These are phyloP conservation scores for Taenaris catops DNA, from an alignment of 2,888 invertebrate species.

Conservation along the genomic window DNA sequence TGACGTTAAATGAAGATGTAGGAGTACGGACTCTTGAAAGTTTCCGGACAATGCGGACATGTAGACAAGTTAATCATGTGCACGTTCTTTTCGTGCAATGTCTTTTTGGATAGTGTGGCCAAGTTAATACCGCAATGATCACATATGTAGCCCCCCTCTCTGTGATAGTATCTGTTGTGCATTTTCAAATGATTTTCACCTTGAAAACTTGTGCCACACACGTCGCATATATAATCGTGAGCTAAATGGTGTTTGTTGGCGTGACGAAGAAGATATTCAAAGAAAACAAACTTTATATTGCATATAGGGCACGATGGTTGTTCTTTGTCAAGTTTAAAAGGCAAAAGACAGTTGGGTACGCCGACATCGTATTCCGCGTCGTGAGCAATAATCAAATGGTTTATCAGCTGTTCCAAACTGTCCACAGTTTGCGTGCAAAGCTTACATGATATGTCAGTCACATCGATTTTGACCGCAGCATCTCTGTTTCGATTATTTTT, in stretches of 20 bases:
- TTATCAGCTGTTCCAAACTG: conserved; percentile 58
- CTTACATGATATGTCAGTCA: conserved; percentile 54
- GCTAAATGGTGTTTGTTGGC: conserved; percentile 65
- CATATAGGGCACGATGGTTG: conserved; percentile 63
- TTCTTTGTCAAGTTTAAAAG: conserved; percentile 61
- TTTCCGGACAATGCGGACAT: conserved; percentile 63
- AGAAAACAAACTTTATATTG: conserved; percentile 61
- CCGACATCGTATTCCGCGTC: conserved; percentile 66
- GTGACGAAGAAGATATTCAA: conserved; percentile 61
- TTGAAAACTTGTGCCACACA: conserved; percentile 69
- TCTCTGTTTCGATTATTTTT: conserved; percentile 66
- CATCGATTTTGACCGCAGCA: conserved; percentile 68
- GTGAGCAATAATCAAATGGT: conserved; percentile 66
- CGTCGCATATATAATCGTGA: conserved; percentile 70
- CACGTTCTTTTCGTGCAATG: conserved; percentile 64
- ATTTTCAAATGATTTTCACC: conserved; percentile 69
- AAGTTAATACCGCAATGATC: conserved; percentile 71
- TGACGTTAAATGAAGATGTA: too few species aligned
- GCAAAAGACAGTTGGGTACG: conserved; percentile 61
- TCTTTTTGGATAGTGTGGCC: conserved; percentile 59
- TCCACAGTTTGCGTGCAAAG: conserved; percentile 45
- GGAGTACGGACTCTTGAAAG: conserved; percentile 65
- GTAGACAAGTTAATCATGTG: conserved; percentile 56
- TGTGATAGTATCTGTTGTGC: conserved; percentile 68
- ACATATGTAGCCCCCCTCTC: conserved; percentile 62